A percentile compares a stretch with the other conserved stretches of the same genome.
These are phyloP conservation scores for Agrypnus murinus DNA, from an alignment of 2,888 invertebrate species.

Conservation along the genomic window DNA sequence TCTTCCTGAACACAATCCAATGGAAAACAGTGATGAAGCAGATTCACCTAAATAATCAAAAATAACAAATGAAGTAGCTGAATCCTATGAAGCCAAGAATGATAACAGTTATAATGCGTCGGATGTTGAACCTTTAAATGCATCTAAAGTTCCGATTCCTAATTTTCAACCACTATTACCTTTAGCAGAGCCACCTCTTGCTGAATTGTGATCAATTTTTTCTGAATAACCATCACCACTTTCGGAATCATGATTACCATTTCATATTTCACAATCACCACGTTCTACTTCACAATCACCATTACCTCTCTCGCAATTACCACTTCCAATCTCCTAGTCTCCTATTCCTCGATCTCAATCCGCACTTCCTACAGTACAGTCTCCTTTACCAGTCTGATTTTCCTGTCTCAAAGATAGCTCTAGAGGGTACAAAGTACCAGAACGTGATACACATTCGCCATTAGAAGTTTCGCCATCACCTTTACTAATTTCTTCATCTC, in stretches of 20 bases:
- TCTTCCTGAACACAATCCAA: constrained; percentile 62
- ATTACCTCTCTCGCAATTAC: constrained; percentile 24
- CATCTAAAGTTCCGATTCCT: constrained; percentile 4
- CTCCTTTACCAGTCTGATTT: neutral
- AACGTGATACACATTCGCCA: too few species aligned
- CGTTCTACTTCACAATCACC: constrained; percentile 16
- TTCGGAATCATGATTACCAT: neutral
- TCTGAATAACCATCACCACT: neutral
- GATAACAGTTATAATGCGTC: neutral
- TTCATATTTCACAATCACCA: constrained; percentile 3
- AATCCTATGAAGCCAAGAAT: neutral
- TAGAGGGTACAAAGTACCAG: neutral
- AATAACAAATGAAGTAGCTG: neutral
- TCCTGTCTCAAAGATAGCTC: too few species aligned
- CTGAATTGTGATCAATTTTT: neutral
- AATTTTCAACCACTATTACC: constrained; percentile 8
- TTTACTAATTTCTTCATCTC: neutral
- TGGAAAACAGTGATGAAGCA: constrained; percentile 24
- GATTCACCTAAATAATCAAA: neutral
- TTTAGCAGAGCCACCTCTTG: constrained; percentile 13
- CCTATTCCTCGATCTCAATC: constrained; percentile 32
- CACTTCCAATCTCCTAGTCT: constrained; percentile 43
- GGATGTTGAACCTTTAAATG: neutral
- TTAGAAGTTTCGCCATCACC: constrained; percentile 3
- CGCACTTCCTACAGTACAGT: neutral